A percentile compares a stretch with the other conserved stretches of the same genome.
Conservation (phyloP, 2,797 vertebrate genomes). For the Phoxinus dragarum region DNA sequence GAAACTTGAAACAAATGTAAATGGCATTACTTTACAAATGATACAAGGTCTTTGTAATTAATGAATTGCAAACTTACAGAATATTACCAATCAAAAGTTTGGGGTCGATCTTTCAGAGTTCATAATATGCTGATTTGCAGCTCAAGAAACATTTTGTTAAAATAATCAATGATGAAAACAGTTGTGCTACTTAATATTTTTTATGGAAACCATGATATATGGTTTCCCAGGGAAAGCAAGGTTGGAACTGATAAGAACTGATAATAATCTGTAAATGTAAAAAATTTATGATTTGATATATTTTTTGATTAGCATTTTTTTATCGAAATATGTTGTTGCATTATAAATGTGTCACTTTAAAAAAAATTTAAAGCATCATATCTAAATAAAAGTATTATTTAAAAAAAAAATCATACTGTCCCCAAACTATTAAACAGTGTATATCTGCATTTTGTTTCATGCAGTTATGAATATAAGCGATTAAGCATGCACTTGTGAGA, state of each 20-base stretch:
- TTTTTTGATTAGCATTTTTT: background rate
- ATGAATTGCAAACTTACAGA: background rate
- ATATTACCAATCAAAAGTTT: background rate
- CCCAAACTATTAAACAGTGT: background rate
- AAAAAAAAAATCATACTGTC: background rate
- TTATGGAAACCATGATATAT: background rate
- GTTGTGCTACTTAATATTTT: background rate
- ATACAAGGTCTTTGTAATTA: background rate
- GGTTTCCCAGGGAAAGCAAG: too few species aligned
- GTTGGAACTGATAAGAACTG: too few species aligned
- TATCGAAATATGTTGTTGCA: background rate
- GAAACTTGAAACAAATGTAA: background rate
- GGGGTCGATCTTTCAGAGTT: background rate
- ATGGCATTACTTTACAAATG: background rate
- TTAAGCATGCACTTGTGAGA: background rate
- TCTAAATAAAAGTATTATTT: background rate
- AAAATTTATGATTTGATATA: too few species aligned
- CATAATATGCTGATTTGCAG: background rate
- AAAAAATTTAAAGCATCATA: background rate
- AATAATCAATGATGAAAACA: background rate
- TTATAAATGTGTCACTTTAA: background rate
- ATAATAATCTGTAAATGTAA: too few species aligned
- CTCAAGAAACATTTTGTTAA: background rate
- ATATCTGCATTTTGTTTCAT: background rate
- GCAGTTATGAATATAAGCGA: background rate